Percentiles rank a stretch among this genome's conserved stretches.
phyloP scores from a whole-genome alignment of 2,888 invertebrate genomes.

The Heterodera filipjevi region DNA sequence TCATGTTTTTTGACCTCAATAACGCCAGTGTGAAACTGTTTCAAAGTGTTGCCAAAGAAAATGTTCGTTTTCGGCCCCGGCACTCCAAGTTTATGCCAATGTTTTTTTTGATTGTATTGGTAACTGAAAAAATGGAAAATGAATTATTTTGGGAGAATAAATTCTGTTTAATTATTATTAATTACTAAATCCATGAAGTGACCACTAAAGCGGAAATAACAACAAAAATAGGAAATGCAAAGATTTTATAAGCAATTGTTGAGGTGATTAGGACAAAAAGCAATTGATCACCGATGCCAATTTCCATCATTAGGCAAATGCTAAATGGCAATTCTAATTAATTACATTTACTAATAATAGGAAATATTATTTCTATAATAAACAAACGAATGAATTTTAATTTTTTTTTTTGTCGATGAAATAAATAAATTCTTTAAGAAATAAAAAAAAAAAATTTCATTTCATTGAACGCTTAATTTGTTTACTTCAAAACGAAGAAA shows the following conservation, averaged over 20 bases:
- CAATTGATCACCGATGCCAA: neutral
- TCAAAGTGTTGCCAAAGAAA: conserved; percentile 2
- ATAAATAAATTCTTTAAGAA: too few species aligned
- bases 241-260: neutral
- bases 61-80: conserved; percentile 15
- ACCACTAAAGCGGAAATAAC: neutral
- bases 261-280: neutral
- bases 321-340: neutral
- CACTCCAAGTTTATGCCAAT: conserved; percentile 21
- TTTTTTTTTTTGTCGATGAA: too few species aligned
- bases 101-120: conserved; percentile 9
- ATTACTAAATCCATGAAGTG: conserved; percentile 3
- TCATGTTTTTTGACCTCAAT: neutral
- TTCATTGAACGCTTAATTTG: too few species aligned
- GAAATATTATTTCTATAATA: too few species aligned
- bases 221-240: neutral
- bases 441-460: too few species aligned
- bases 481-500: too few species aligned
- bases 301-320: neutral
- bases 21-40: neutral
- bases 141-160: neutral
- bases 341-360: too few species aligned
- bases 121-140: neutral
- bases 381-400: too few species aligned
- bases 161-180: neutral